These are phyloP conservation scores for Hymenopus coronatus DNA, from an alignment of 2,888 invertebrate genomes.

Conservation along the genomic window DNA sequence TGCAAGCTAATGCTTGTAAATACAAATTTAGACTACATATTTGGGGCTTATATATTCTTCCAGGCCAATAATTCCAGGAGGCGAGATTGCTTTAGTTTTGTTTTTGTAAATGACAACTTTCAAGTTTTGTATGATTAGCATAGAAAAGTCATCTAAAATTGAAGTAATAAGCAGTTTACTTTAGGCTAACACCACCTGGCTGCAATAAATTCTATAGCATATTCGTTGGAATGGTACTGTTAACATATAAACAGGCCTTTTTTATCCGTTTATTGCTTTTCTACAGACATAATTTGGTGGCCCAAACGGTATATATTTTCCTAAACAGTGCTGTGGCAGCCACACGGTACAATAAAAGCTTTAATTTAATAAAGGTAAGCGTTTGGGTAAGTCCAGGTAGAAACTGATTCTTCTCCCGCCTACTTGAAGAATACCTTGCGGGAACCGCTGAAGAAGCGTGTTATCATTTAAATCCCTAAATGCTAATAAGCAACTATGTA, in stretches of 20 bases:
- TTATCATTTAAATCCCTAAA: constrained; percentile 21
- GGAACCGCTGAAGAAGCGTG: background rate
- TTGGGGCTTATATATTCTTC: no score
- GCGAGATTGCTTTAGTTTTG: no score
- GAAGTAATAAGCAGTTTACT: background rate
- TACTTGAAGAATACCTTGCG: background rate
- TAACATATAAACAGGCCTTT: no score
- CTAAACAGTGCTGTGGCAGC: background rate
- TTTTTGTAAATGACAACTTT: no score
- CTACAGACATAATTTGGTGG: background rate
- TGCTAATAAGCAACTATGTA: constrained; percentile 10
- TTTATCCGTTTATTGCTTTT: background rate
- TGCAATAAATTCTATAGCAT: background rate
- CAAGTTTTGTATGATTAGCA: no score
- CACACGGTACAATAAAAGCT: background rate
- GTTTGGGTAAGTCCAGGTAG: background rate
- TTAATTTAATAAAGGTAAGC: constrained; percentile 2
- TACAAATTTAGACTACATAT: no score
- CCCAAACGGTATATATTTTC: background rate
- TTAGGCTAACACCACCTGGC: background rate
- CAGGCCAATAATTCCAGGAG: no score
- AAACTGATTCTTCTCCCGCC: background rate
- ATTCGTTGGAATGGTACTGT: background rate
- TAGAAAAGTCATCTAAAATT: background rate
- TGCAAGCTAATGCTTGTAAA: no score